A percentile compares a stretch with the other conserved stretches of the same genome.
These are phyloP conservation scores for Mesopsocus fuscifrons DNA, from an alignment of 2,888 invertebrate genomes.

Conservation along the genomic window DNA sequence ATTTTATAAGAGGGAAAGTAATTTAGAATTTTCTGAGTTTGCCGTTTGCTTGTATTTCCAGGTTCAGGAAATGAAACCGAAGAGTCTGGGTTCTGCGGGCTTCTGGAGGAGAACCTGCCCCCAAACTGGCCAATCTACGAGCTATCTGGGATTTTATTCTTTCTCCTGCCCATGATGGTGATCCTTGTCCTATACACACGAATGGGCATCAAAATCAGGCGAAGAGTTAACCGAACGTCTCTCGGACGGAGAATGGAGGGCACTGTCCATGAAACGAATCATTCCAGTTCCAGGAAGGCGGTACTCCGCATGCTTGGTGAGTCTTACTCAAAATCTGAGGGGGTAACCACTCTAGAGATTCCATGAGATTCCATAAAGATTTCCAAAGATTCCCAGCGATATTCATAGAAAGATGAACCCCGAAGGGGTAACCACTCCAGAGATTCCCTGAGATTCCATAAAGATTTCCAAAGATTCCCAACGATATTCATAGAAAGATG, in stretches of 20 bases:
- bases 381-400: too few species aligned
- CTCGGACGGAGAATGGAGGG: conserved; percentile 34
- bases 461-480: too few species aligned
- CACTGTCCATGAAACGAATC: conserved; percentile 47
- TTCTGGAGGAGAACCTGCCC: conserved; percentile 37
- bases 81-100: conserved; percentile 65
- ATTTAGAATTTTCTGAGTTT: too few species aligned
- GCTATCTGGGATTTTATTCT: conserved; percentile 63
- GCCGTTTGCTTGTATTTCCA: too few species aligned
- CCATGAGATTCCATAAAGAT: too few species aligned
- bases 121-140: conserved; percentile 52
- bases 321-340: too few species aligned
- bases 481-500: too few species aligned
- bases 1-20: too few species aligned
- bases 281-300: conserved; percentile 48
- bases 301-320: conserved; percentile 67
- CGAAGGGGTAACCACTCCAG: too few species aligned
- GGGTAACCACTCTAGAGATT: too few species aligned
- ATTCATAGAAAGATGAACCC: too few species aligned
- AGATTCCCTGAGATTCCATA: too few species aligned
- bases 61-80: conserved; percentile 31
- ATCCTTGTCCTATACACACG: conserved; percentile 60
- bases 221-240: conserved; percentile 26
- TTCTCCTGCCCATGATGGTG: conserved; percentile 49
- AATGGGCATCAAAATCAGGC: conserved; percentile 52